These are phyloP conservation scores for Chironex yamaguchii DNA, from an alignment of 30 jellyfish, hydroid and myxozoan genomes.

Conservation along the genomic window DNA sequence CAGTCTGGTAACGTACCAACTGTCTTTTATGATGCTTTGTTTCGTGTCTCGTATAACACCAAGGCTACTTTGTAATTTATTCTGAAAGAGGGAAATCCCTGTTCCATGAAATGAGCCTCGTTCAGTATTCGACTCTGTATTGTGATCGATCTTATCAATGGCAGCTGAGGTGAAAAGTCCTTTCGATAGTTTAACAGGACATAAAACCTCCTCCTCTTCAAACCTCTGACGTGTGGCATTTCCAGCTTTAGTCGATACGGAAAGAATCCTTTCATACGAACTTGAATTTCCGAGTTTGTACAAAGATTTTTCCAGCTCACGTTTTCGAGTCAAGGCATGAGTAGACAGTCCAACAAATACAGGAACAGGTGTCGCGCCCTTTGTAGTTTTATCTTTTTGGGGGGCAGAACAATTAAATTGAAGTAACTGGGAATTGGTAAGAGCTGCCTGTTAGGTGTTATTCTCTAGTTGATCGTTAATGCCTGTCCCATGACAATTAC, in stretches of 20 bases:
- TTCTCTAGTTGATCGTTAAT: too few relatives aligned
- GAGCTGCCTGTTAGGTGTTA: too few relatives aligned
- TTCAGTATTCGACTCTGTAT: constrained; percentile 27
- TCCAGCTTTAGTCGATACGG: constrained; percentile 45
- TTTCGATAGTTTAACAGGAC: constrained; percentile 16
- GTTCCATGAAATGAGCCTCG: constrained; percentile 51
- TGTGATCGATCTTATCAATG: constrained; percentile 45
- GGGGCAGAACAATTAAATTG: too few relatives aligned
- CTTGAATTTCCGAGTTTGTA: constrained; percentile 48
- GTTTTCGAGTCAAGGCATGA: constrained; percentile 40
- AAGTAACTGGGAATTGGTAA: too few relatives aligned
- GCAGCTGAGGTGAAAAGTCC: constrained; percentile 38
- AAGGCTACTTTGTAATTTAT: too few relatives aligned
- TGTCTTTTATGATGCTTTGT: too few relatives aligned
- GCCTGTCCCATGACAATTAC: too few relatives aligned
- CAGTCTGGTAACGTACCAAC: too few relatives aligned
- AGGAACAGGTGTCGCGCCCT: too few relatives aligned
- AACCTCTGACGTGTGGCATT: constrained; percentile 16
- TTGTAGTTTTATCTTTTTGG: too few relatives aligned
- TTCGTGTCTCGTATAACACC: background rate
- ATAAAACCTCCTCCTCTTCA: background rate
- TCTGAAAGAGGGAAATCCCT: constrained; percentile 42
- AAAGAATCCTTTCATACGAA: constrained; percentile 50
- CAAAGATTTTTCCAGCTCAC: constrained; percentile 31
- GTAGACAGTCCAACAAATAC: constrained; percentile 33